Base-by-base conservation (phyloP, 64 coral and sea anemone species). In the Acropora tenuis region DNA sequence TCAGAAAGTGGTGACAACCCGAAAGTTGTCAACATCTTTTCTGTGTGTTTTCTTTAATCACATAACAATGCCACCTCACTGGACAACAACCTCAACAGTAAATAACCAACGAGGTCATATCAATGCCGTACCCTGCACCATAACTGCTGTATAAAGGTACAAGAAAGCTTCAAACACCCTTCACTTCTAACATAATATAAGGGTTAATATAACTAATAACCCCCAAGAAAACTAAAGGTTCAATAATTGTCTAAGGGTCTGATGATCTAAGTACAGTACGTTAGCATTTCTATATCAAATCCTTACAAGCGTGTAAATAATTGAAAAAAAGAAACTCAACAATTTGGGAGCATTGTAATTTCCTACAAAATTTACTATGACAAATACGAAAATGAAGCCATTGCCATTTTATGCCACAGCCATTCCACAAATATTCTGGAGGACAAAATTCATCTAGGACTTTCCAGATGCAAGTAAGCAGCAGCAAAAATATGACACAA, bases 341-440 rank as follows among this genome's bases (percentile, higher is more conserved):
- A 63, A 63, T 15, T 63, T 63, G 8, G 10, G 60, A 63, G 13
- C 6, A 15, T 63, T 63, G 11, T 63, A 13, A 13, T 63, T 63
- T 7, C 10, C 3, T 1, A 3, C 3, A 63, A 63, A 13, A 13
- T 18, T 13, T 8, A 63, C 3, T 13, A 63, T 63, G 10, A 63
- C 60, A 13, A 63, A 63, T 63, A 13, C 2, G 41, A 42, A 78
- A 30, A 30, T 30, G 30, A 30, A 30, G 30, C 30, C 30, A 30
- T 30, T 30, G 30, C 0, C 30, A 30, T 30, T 30, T 30, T 30
- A 30, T 30, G 30, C 0, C 30, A 30, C 30, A 30, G 30, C 30
- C 74, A 76, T 43, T 76, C 74, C 42, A 76, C 43, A 76, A 41
- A 47, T 46, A 76, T 45, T 43, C 74, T 76, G 74, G 74, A 41